These are phyloP conservation scores for Drosophila azteca DNA, from an alignment of 1,140 invertebrate genomes.

Conservation along the genomic window DNA sequence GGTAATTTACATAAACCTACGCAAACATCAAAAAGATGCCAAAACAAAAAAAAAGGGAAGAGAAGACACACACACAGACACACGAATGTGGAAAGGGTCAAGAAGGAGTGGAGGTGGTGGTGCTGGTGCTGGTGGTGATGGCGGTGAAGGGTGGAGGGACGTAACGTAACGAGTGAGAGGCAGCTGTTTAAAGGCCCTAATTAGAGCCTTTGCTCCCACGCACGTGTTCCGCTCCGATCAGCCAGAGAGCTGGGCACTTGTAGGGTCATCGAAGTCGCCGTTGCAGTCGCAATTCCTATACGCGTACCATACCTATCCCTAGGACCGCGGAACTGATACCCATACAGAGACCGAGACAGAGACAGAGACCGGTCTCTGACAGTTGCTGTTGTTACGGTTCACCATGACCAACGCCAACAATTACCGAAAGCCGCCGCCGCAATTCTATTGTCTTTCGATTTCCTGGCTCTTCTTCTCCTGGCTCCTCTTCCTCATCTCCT, in stretches of 20 bases:
- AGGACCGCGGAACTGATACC: background rate
- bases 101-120: background rate
- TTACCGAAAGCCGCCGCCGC: conserved; percentile 61
- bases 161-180: too few relatives aligned
- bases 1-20: conserved; percentile 78
- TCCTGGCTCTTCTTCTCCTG: conserved; percentile 36
- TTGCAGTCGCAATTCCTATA: too few relatives aligned
- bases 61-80: background rate
- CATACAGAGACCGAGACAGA: background rate
- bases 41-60: conserved; percentile 15
- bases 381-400: conserved; percentile 82
- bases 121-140: too few relatives aligned
- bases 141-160: too few relatives aligned
- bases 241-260: too few relatives aligned
- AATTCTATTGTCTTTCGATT: conserved; percentile 82
- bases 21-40: conserved; percentile 50
- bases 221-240: conserved; percentile 48
- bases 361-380: conserved; percentile 41
- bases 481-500: conserved; percentile 11
- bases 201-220: conserved; percentile 70
- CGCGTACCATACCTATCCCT: background rate
- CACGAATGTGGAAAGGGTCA: conserved; percentile 17
- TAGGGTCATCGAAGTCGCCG: too few relatives aligned
- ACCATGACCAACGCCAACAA: conserved; percentile 81
- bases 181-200: conserved; percentile 47